Base-by-base conservation (phyloP, 2,888 invertebrate species). In the Catocala fraxini region DNA sequence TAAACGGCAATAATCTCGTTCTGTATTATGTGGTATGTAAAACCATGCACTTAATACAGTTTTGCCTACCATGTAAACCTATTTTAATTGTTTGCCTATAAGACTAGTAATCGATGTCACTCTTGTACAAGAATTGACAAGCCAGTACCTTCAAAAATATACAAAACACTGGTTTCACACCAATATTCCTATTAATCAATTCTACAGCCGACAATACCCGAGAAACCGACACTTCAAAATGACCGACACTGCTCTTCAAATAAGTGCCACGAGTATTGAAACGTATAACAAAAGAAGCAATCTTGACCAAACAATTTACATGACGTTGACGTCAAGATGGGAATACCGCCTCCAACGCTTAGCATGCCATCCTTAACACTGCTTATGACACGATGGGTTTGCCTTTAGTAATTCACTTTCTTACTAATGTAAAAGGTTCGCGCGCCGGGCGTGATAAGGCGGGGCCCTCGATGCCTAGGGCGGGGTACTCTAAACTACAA, bases 401-500 rank as follows among this genome's bases (percentile, higher is more conserved):
- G 15, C 11, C 12, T n/a, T 13, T 15, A 51, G 51, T 46, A 41
- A 15, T 51, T 25, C 9, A 39, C 4, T 9, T 7, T 39, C 25
- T 25, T 25, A 25, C 25, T 25, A 25, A 25, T 3, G 25, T 41
- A 7, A 56, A 63, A 54, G 51, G 57, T 57, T 63, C 57, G 63
- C 77, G 73, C 82, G 59, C 71, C 76, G 83, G 90, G 91, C 91
- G 91, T 89, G 87, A 84, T 85, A 73, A 83, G 93, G 92, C 91
- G 93, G 89, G 79, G 88, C 85, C 43, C 70, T 60, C 62, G 61
- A 78, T 60, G 73, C 82, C 82, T 77, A 83, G 85, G 92, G 91
- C 88, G 90, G 89, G 68, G 77, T 63, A 77, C 70, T 63, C 49
- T 58, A 65, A 75, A 64, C 60, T 56, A 67, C 65, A 70, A 75